Conservation (phyloP, 2,113 vertebrate genomes). For the Rhegmatorhina hoffmannsi region DNA sequence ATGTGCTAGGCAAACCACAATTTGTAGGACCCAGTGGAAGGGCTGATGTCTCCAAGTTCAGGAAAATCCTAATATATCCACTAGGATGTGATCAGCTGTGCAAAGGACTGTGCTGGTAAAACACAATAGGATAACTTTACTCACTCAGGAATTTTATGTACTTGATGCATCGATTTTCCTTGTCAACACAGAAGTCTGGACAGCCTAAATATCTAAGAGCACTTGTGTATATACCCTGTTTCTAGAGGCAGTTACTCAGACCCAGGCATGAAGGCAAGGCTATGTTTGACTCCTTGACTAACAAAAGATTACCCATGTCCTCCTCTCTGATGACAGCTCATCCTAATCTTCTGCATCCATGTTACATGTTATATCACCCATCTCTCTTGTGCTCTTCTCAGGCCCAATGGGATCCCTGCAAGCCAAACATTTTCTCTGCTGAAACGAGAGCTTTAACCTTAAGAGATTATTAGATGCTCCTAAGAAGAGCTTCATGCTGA, state of each 20-base stretch:
- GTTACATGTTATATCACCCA: neutral
- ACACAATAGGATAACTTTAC: neutral
- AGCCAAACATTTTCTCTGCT: neutral
- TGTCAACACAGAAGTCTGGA: neutral
- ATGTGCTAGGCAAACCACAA: neutral
- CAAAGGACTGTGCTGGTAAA: neutral
- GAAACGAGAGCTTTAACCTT: neutral
- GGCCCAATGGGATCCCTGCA: neutral
- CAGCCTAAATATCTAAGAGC: neutral
- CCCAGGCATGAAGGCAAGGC: neutral
- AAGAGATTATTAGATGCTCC: neutral
- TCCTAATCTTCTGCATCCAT: neutral
- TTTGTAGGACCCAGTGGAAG: neutral
- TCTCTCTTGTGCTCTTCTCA: neutral
- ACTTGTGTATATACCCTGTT: rapidly evolving
- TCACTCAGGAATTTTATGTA: neutral
- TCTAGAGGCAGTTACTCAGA: neutral
- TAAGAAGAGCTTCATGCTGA: neutral
- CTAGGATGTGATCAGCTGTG: neutral
- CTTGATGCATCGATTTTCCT: neutral
- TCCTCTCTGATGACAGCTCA: neutral
- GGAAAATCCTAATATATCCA: neutral
- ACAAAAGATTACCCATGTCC: neutral
- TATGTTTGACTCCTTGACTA: neutral
- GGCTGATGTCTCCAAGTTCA: neutral